Base-by-base conservation (phyloP, 2,888 invertebrate species). In the Euplexia lucipara region DNA sequence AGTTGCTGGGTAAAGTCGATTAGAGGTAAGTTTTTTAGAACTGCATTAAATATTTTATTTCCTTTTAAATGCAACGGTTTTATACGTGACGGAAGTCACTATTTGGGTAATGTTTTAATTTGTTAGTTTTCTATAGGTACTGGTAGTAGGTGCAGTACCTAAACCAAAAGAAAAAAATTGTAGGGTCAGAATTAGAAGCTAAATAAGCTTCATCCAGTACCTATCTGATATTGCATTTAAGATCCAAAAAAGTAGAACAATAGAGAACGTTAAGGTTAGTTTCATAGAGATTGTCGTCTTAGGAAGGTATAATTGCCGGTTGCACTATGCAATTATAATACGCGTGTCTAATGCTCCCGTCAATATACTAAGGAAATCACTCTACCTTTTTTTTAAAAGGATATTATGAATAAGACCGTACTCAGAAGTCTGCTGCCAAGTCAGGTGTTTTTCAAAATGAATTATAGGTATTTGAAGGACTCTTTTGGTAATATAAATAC, bases 271-370 rank as follows among this genome's bases (percentile, higher is more conserved):
- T 16, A 4, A 4, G 5, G 16, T 30, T 9, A 0, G 9, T 41
- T 41, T 14, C 2, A 3, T 14, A 22, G 14, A 0, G 14, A 30
- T 3, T 10, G 30, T 14, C 5, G 35, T 42, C n/a, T 7, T 20
- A n/a, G 9, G 34, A 51, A 42, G 86, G 83, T 79, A 86, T 86
- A 56, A 70, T 86, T 78, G 75, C 83, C 76, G 70, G 68, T 66
- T 59, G 51, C 60, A 61, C 72, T 79, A 86, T 90, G 78, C 92
- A 89, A 94, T 94, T 93, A 93, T 88, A 84, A 58, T 88, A 89
- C 88, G 89, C 86, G 83, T 89, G 87, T 77, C 81, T 83, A 86
- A 88, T 84, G 85, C 81, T 81, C 75, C 85, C 91, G 92, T 93
- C 94, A 93, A 86, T 94, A 95, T 91, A 92, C 91, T 91, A 48